A percentile compares a stretch with the other conserved stretches of the same genome.
Evolutionary conservation across 2,113 vertebrate species (phyloP).

Genomic region (Vidua chalybeata): DNA sequence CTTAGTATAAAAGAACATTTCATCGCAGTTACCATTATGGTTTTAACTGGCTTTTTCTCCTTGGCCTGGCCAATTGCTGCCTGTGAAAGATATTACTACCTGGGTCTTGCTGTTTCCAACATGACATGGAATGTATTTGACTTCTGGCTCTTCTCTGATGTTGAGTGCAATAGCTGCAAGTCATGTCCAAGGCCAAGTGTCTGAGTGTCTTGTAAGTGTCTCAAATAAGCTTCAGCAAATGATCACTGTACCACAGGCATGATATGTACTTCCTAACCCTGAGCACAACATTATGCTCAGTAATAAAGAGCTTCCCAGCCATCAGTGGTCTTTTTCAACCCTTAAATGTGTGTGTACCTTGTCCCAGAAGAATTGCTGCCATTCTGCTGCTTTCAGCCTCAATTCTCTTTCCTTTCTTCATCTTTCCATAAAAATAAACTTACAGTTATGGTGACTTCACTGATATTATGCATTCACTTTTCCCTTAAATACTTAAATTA

Average conservation of each 20-base stretch:
- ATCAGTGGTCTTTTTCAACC: not conserved
- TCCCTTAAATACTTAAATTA: not conserved
- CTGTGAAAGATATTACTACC: not conserved
- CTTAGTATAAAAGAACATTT: not conserved
- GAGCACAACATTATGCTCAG: not conserved
- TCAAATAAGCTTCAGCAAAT: not conserved
- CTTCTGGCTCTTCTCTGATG: not conserved
- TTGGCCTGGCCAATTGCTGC: not conserved
- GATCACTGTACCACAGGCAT: not conserved
- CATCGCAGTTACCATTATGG: fast-evolving
- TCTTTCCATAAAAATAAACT: not conserved
- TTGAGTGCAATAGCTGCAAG: fast-evolving
- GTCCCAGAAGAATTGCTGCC: not conserved
- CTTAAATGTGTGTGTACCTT: fast-evolving
- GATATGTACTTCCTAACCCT: not conserved
- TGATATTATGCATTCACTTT: not conserved
- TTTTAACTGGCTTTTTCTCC: not conserved
- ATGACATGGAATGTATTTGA: fast-evolving
- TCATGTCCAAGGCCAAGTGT: fast-evolving
- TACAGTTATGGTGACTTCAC: not conserved
- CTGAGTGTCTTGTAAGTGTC: not conserved
- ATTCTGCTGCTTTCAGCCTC: not conserved
- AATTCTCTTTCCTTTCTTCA: not conserved
- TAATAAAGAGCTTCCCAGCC: not conserved
- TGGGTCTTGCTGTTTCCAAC: not conserved